These are phyloP conservation scores for Stenchaetothrips biformis DNA, from an alignment of 2,888 invertebrate species.

Conservation along the genomic window DNA sequence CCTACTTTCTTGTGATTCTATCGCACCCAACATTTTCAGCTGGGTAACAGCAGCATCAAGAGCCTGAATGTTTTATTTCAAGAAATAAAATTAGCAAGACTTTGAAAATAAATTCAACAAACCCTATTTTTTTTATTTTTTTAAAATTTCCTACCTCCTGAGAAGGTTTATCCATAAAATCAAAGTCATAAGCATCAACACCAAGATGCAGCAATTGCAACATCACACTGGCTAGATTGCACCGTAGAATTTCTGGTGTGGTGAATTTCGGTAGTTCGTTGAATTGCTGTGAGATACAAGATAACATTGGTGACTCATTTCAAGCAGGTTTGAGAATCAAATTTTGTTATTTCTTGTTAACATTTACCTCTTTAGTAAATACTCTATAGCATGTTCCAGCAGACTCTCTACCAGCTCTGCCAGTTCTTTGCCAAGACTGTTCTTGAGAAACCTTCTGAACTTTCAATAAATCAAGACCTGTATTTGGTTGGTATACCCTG, in stretches of 20 bases:
- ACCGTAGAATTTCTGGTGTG: constrained; percentile 80
- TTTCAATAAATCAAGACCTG: constrained; percentile 77
- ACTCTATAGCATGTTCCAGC: constrained; percentile 83
- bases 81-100: background rate
- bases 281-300: constrained; percentile 54
- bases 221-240: constrained; percentile 65
- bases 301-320: background rate
- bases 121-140: background rate
- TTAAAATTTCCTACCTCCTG: constrained; percentile 50
- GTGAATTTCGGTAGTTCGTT: constrained; percentile 64
- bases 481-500: constrained; percentile 71
- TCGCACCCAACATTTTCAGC: constrained; percentile 55
- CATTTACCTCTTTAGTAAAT: constrained; percentile 60
- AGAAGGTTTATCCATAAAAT: constrained; percentile 85
- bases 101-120: constrained; percentile 8
- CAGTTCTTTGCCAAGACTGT: constrained; percentile 89
- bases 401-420: constrained; percentile 83
- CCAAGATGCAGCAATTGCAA: constrained; percentile 81
- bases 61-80: constrained; percentile 37
- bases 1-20: constrained; percentile 55
- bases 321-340: background rate
- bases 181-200: constrained; percentile 75
- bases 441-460: constrained; percentile 82
- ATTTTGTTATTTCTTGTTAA: background rate
- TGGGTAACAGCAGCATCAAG: constrained; percentile 47